Conservation (phyloP, 2,797 vertebrate genomes). For the Xenentodon cancila region DNA sequence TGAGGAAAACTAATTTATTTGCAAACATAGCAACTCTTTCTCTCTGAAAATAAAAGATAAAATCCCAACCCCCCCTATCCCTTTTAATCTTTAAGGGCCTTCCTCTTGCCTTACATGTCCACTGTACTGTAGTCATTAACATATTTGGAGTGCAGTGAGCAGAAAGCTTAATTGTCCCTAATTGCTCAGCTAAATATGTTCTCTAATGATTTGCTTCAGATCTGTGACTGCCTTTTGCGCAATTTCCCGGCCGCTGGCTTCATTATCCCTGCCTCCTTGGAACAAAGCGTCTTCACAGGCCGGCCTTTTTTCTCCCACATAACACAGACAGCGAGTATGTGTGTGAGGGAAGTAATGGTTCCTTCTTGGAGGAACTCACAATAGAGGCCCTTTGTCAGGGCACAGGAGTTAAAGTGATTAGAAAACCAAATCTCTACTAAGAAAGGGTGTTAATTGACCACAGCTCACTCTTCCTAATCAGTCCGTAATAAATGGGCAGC, state of each 20-base stretch:
- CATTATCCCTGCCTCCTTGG: constrained; percentile 86
- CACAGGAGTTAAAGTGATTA: constrained; percentile 86
- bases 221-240: constrained; percentile 88
- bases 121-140: constrained; percentile 87
- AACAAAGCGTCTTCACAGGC: constrained; percentile 89
- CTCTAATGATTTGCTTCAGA: constrained; percentile 88
- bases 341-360: constrained; percentile 77
- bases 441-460: constrained; percentile 88
- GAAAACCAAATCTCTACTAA: constrained; percentile 85
- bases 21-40: constrained; percentile 61
- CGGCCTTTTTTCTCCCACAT: constrained; percentile 60
- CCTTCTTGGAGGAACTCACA: constrained; percentile 78
- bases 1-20: constrained; percentile 57
- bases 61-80: constrained; percentile 65
- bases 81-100: constrained; percentile 80
- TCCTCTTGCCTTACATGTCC: constrained; percentile 84
- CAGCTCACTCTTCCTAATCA: constrained; percentile 80
- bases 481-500: constrained; percentile 76
- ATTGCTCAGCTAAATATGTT: constrained; percentile 92
- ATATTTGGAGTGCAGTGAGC: constrained; percentile 90
- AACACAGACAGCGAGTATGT: constrained; percentile 80
- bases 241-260: constrained; percentile 89
- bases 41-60: constrained; percentile 29
- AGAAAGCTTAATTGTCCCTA: constrained; percentile 95
- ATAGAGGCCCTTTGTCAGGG: constrained; percentile 84